Evolutionary conservation across 2,888 invertebrate species (phyloP), one percentile per base, ranked within the genome.

Genomic region (Drosophila fulvimacula): DNA sequence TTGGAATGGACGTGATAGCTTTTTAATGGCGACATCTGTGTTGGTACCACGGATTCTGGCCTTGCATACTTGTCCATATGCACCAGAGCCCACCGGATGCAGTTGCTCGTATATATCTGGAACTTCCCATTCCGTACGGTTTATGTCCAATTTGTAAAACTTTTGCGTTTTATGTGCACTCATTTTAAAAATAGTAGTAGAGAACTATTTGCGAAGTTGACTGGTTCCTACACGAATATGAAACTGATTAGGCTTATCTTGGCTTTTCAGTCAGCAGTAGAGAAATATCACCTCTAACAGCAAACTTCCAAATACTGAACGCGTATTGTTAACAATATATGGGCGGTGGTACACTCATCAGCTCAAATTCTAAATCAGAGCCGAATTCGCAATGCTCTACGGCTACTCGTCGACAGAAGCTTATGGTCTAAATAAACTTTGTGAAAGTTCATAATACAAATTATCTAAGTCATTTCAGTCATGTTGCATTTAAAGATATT

Each of bases 101-200:
- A 99, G 94, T 93, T 95, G 95, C 93, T 97, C 96, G 94, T 99
- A 99, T 87, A 97, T 94, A 78, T 96, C 95, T 60, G 98, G 98
- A 77, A 99, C 96, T 94, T 97, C 97, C 98, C 98, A 99, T 94
- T 98, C 97, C 69, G 99, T 98, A 93, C 97, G 97, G 93, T 98
- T 99, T 82, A 99, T 96, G 93, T 99, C 99, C 65, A 98, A 94
- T 92, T 95, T 96, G 91, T 97, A 96, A 93, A 95, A 98, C 87
- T 94, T 95, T 55, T 81, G 76, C 96, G 96, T 96, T 53, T 73
- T 66, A 6, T 62, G 52, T 3, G 52, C 38, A 49, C 38, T 65
- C 66, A 65, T 65, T 46, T 57, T 55, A 7, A 34, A 60, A 30
- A 38, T 34, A 24, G 2, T 30, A 51, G 10, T 36, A 42, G 24